Base-by-base conservation (phyloP, 1,140 invertebrate species). In the Aphidius gifuensis region DNA sequence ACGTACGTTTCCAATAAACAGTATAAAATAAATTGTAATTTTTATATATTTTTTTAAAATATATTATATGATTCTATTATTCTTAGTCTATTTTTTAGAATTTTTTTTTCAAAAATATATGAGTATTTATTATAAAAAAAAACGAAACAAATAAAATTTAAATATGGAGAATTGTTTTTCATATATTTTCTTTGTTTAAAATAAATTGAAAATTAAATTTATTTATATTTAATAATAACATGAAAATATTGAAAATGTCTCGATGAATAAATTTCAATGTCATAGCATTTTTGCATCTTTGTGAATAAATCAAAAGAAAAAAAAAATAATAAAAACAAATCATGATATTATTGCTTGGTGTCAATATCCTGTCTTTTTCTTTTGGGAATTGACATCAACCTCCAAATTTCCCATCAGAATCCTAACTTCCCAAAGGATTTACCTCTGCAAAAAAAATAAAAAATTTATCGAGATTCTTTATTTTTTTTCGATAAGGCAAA, bases 321-420 rank as follows among this genome's bases (percentile, higher is more conserved):
- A 39, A n/a, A 16, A n/a, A 11, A 38, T 16, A 16, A 16, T 16
- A 16, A 16, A 16, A 16, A 16, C 16, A 47, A 64, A 46, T 63
- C 66, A 74, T 75, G 73, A 72, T 69, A 69, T 70, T 69, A 67
- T 68, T 57, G 54, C 51, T 51, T 21, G 60, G 66, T 67, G 66
- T 73, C 72, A 65, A 74, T 72, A 73, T 74, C 66, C 56, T 43
- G 23, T 47, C 39, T 49, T 1, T 21, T 16, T 40, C 54, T 23
- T 53, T 16, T 46, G n/a, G 43, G 63, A 47, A 61, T 62, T 57
- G 60, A 57, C 38, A 56, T 16, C 45, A 49, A 43, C 48, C 51
- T 32, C 16, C 6, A 56, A 62, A 62, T 62, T 54, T 56, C 32
- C 23, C 23, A 32, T 38, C 9, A 55, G 53, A 54, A 55, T 55